These are phyloP conservation scores for Paramuricea clavata DNA, from an alignment of 92 coral and sea anemone genomes.

Conservation along the genomic window DNA sequence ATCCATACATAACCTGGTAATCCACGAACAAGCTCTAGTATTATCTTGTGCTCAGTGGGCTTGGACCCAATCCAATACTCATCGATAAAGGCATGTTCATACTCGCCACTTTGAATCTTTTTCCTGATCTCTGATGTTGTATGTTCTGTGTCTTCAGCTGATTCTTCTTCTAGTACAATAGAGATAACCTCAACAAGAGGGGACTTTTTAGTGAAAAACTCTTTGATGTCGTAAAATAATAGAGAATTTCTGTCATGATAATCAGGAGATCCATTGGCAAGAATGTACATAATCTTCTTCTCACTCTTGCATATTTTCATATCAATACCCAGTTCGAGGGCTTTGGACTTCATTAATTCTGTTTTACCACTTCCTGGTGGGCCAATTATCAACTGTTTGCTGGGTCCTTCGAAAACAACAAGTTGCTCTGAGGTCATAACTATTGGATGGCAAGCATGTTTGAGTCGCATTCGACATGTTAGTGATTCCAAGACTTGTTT, in stretches of 20 bases:
- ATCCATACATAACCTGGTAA: conserved; percentile 67
- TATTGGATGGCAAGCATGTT: not conserved
- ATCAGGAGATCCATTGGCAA: not conserved
- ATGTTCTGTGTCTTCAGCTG: not conserved
- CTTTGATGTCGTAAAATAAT: conserved; percentile 30
- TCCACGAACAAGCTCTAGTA: conserved; percentile 15
- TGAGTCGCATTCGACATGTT: conserved; percentile 3
- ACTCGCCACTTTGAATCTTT: not conserved
- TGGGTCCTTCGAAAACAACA: conserved; percentile 65
- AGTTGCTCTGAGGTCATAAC: conserved; percentile 59
- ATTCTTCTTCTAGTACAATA: conserved; percentile 28
- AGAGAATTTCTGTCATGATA: conserved; percentile 2
- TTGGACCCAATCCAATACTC: conserved; percentile 68
- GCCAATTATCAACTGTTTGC: conserved; percentile 64
- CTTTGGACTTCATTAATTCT: conserved; percentile 64
- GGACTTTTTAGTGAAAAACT: conserved; percentile 36
- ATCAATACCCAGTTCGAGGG: conserved; percentile 33
- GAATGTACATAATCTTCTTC: conserved; percentile 44
- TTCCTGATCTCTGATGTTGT: not conserved
- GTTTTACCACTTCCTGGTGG: conserved; percentile 69
- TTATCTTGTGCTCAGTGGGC: conserved; percentile 29
- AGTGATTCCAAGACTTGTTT: conserved; percentile 12
- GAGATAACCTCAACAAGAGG: conserved; percentile 39
- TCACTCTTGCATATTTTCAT: conserved; percentile 11
- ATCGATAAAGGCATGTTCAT: conserved; percentile 61